phyloP scores from a whole-genome alignment of 1,140 invertebrate genomes.

The Euwallacea similis region DNA sequence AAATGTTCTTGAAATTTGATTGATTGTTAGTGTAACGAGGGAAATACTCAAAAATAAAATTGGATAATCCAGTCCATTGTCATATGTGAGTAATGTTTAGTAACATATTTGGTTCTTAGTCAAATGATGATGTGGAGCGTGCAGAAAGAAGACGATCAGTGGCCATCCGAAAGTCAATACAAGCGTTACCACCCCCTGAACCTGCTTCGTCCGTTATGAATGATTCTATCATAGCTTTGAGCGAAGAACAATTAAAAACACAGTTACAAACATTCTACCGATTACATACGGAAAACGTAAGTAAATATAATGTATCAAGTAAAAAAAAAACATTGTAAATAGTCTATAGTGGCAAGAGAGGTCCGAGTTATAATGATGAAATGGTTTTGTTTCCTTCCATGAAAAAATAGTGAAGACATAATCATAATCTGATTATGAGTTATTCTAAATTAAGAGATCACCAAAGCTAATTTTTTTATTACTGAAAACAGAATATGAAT shows the following conservation, averaged over 20 bases:
- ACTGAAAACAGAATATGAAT: too few relatives aligned
- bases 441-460: background rate
- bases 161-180: slow-evolving; percentile 11
- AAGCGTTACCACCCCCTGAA: background rate
- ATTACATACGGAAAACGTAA: slow-evolving; percentile 25
- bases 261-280: slow-evolving; percentile 14
- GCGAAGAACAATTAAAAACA: slow-evolving; percentile 11
- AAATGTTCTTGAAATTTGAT: too few relatives aligned
- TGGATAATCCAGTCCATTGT: too few relatives aligned
- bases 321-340: background rate
- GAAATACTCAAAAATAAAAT: too few relatives aligned
- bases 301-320: background rate
- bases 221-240: slow-evolving; percentile 15
- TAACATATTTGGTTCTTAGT: too few relatives aligned
- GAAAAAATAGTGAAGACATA: background rate
- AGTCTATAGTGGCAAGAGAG: background rate
- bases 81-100: too few relatives aligned
- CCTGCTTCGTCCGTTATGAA: background rate
- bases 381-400: background rate
- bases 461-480: too few relatives aligned
- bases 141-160: slow-evolving; percentile 17
- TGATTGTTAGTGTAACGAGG: too few relatives aligned
- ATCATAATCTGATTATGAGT: background rate
- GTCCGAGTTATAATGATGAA: background rate
- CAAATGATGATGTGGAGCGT: slow-evolving; percentile 16